Base-by-base conservation (phyloP, 2,888 invertebrate species). In the Pseudoips prasinana region DNA sequence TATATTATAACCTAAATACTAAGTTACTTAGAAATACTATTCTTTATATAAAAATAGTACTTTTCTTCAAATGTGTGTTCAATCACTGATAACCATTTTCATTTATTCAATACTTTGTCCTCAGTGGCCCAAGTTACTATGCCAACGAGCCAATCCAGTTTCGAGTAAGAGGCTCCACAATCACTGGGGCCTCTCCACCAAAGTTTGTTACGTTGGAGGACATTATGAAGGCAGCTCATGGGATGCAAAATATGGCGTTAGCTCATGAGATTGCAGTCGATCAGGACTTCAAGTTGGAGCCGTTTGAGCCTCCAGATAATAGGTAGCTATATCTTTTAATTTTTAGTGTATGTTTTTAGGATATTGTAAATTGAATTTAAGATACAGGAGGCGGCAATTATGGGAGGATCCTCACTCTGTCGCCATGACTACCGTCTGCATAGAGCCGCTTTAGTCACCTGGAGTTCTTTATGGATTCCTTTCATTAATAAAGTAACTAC, bases 251-350 rank as follows among this genome's bases (percentile, higher is more conserved):
- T 60, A 98, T 99, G 97, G 95, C 95, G 3, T 80, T 99, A 22
- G 98, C 97, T 0, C 99, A 99, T 85, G 98, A 99, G 79, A 98
- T 99, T 51, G 98, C 97, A 1, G 93, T 99, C 2, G 96, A 98
- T 74, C 93, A 95, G 42, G 95, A 98, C 69, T 99, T 98, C 63
- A 94, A 94, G 65, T 74, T 98, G 57, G 93, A 96, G 65, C 94
- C 94, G 35, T 91, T 94, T 61, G 94, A 95, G 50, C 94, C 94
- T 5, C 93, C 95, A 54, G 92, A 93, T 63, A 92, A 93, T 60
- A 94, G 94, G 93, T 23, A 14, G n/a, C 5, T 14, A 14, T n/a
- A 14, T 14, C 5, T 14, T 17, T 23, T 29, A 11, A 23, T 18
- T 8, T 10, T 8, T 27, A 2, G n/a, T 29, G 8, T 10, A 8